Evolutionary conservation across 2,113 vertebrate species (phyloP), one percentile per base, ranked within the genome.

Genomic region (Vicugna pacos): DNA sequence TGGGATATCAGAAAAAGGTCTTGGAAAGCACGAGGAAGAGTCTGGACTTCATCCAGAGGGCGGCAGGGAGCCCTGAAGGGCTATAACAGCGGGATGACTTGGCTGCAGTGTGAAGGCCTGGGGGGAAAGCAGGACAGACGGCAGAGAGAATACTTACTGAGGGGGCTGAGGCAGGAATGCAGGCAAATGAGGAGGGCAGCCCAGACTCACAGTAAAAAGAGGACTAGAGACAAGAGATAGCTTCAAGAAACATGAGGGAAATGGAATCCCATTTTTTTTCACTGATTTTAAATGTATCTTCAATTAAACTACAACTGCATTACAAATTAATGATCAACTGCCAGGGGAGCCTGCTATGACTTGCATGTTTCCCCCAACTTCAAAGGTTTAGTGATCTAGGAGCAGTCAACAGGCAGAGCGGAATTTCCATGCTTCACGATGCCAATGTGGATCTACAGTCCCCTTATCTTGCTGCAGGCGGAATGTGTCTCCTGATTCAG

Each of bases 221-320:
- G 64, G 54, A 85, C 76, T 50, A 9, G 38, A 77, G 32, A 65
- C 19, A 19, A 73, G 48, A 77, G 48, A 65, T 1, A 46, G 64
- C 50, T 28, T 69, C 26, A 28, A 58, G 88, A 84, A 87, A 86
- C 19, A 56, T 4, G 54, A 3, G 50, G 8, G 83, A 92, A 9
- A 32, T 32, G 30, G 42, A 79, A 60, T 84, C 12, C 20, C n/a
- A 26, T 10, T 70, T 64, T 52, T 56, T 50, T 90, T 67, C 48
- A 96, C 6, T 92, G 46, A 94, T 69, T 84, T 90, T 70, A 95
- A 91, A 60, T 75, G 50, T n/a, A 58, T 86, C 82, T 88, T 91
- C 50, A 90, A 28, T 87, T 86, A 76, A 38, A 65, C 28, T 65
- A 13, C 38, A 84, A 38, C 15, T 65, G 52, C 72, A 82, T 96